These are phyloP conservation scores for Nudaria mundana DNA, from an alignment of 2,888 invertebrate species.

Conservation along the genomic window DNA sequence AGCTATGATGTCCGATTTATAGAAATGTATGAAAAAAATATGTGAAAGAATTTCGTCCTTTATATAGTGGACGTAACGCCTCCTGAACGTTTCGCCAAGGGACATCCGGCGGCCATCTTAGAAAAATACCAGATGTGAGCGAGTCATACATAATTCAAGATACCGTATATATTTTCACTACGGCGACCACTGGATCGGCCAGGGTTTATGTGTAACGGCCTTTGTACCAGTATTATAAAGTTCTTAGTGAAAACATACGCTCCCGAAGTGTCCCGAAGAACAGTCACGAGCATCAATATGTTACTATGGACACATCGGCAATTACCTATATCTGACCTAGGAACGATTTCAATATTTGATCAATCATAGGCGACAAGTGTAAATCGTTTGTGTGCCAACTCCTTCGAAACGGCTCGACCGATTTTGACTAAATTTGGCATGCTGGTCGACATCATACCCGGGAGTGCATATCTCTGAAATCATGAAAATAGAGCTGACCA, in stretches of 20 bases:
- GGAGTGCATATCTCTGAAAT: too few relatives aligned
- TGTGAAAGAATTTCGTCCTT: slow-evolving; percentile 14
- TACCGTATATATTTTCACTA: slow-evolving; percentile 37
- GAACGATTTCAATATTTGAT: not conserved
- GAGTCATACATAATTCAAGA: slow-evolving; percentile 35
- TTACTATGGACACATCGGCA: too few relatives aligned
- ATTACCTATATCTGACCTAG: too few relatives aligned
- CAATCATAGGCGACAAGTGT: too few relatives aligned
- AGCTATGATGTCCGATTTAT: not conserved
- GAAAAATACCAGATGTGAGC: slow-evolving; percentile 32
- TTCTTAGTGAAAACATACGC: not conserved
- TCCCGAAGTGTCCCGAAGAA: too few relatives aligned
- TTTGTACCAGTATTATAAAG: slow-evolving; percentile 7
- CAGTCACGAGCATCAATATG: too few relatives aligned
- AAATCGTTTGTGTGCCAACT: too few relatives aligned
- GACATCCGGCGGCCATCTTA: slow-evolving; percentile 43
- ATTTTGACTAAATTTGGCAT: too few relatives aligned
- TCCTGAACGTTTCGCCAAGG: slow-evolving; percentile 37
- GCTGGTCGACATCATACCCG: too few relatives aligned
- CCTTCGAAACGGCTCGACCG: too few relatives aligned
- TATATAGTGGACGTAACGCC: slow-evolving; percentile 29
- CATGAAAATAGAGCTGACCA: too few relatives aligned
- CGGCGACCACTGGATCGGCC: slow-evolving; percentile 18
- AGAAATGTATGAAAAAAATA: slow-evolving; percentile 6
- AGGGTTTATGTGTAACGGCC: slow-evolving; percentile 16